Evolutionary conservation across 2,888 invertebrate species (phyloP), one percentile per base, ranked within the genome.

Genomic region (Ormyrus thymus): DNA sequence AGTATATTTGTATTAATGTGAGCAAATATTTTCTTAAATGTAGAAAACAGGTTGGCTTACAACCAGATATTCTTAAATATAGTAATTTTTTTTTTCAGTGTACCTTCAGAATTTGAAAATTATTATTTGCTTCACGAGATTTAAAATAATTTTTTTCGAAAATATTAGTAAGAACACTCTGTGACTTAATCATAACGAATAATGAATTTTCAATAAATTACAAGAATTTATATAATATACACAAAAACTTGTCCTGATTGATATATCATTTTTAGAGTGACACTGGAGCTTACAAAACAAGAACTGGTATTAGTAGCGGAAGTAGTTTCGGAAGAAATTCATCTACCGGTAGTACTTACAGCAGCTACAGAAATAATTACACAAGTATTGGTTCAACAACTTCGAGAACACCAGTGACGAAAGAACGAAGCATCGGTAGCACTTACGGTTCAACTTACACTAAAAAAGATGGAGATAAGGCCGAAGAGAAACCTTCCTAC

Each of bases 301-400:
- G 83, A 74, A 71, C 48, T 7, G 66, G 79, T 15, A 66, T 71
- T 8, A 48, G 62, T 6, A 59, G 48, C 62, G 45, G 66, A 58
- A 82, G 82, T 45, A 84, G 84, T 72, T 87, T 84, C 68, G 84
- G 87, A 65, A 87, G 87, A 72, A 82, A 82, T 56, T 48, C 85
- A 51, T 83, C 87, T 6, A 77, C 85, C 43, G 87, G 85, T 81
- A 87, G 84, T 78, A 83, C 83, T 61, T 81, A 86, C 48, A 84
- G 87, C 59, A 89, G 84, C 83, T 89, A 87, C 82, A 86, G 88
- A 83, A 87, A 83, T 71, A 84, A 81, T 70, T 87, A 88, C 79
- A 79, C 86, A 64, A 84, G 83, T 73, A 82, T 84, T 43, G 84
- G 85, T 73, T 83, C 85, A 45, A 85, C 81, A 79, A 84, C 86